Base-by-base conservation (phyloP, 2,888 invertebrate genomes). In the Polyommatus iphigenia region DNA sequence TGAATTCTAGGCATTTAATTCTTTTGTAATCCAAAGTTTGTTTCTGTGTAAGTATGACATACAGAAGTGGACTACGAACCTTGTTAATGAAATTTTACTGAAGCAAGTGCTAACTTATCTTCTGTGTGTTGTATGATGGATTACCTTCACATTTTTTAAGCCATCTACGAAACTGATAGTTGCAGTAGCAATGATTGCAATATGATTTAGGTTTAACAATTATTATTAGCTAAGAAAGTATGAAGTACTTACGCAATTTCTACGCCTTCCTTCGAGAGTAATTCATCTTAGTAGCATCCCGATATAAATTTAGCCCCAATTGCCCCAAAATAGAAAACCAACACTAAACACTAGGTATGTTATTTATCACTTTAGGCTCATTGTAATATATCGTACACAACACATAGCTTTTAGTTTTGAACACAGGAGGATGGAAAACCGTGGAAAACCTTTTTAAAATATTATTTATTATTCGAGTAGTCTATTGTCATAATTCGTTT, bases 181-280 rank as follows among this genome's bases (percentile, higher is more conserved):
- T 13, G 4, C 54, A 18, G 54, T 24, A 10, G 20, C 62, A 62
- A 62, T 24, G 0, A 29, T 2, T 50, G 75, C 20, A 18, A 24
- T 54, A 75, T 54, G 15, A 4, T 18, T 13, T 15, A 50, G 18
- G 18, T 54, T 15, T 54, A 54, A 24, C 54, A 75, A 75, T 75
- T 54, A 75, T 54, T 62, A 62, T 77, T 72, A 59, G 29, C 72
- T 46, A 71, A 71, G 57, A 78, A 78, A 80, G 78, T 77, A 84
- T 82, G 82, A 81, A 82, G 81, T 88, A 93, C 93, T 93, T 92
- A 93, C 93, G 92, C 91, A 91, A 92, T 91, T 91, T 87, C 79
- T 80, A 83, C 83, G 85, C 84, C 87, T 88, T 85, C 85, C 83
- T 83, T 82, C 83, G 84, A 80, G 81, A 85, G 85, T 85, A 88